Evolutionary conservation across 2,888 invertebrate genomes (phyloP), one percentile per base, ranked within the genome.

Genomic region (Deilephila elpenor): DNA sequence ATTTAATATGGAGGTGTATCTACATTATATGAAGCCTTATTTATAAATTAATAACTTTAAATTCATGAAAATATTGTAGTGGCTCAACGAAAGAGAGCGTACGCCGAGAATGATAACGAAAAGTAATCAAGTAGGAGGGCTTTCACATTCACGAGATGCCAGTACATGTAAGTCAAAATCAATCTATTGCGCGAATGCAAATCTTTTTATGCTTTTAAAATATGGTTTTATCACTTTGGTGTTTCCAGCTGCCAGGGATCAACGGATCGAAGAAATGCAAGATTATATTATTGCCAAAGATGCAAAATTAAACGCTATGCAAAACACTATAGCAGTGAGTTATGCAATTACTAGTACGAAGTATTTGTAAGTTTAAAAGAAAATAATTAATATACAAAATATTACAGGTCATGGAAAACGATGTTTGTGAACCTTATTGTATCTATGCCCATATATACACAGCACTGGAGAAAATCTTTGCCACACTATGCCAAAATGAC

Each of bases 401-500:
- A 17, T 51, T 53, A 14, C 79, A 94, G 94, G 92, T 93, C 2
- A 86, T 94, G 89, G 94, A 94, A 82, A 94, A 91, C 74, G 94
- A 94, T 79, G 84, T 93, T 6, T 93, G 92, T 75, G 94, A 94
- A 78, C 94, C 94, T 1, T 94, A 93, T 77, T 93, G 91, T 70
- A 86, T 94, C 70, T 94, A 94, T 79, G 94, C 93, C 17, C 89
- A 93, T 75, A 93, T 94, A 75, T 92, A 91, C 75, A 94, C 94
- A 29, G 93, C 93, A n/a, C 78, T 94, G 71, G 94, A 90, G 78
- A 93, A 93, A 85, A 94, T 94, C 83, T 93, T 91, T 83, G 91
- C 81, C 32, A 85, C 86, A 25, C 81, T 94, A 67, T 89, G 90
- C 73, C 92, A 94, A 84, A 94, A 94, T 77, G 87, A 86, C 11